Evolutionary conservation across 30 jellyfish, hydroid and myxozoan genomes (phyloP), one percentile per base, ranked within the genome.

Genomic region (Cassiopea andromeda): DNA sequence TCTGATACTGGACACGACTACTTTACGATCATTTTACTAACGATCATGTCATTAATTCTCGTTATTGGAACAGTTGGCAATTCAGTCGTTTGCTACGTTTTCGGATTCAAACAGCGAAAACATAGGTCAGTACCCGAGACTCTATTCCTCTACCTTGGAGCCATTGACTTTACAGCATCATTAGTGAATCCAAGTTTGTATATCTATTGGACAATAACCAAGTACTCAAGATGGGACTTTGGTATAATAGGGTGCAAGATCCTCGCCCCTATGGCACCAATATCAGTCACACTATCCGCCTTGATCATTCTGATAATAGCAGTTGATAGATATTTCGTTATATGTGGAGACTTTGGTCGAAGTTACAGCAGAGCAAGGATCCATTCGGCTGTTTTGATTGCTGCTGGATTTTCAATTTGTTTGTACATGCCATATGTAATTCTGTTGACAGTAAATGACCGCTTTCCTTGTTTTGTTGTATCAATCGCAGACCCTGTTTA

Each of bases 181-280:
- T 49, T 92, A 15, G 80, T 92, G 46, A 96, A 96, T 69, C 99
- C 99, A 48, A 54, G 87, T 2, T 68, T 96, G 48, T 96, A 73
- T 58, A 60, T 90, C 0, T 91, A 96, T 78, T 88, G 97, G 98
- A 88, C 96, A 15, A 64, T 92, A 44, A 96, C 98, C 0, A 76
- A 70, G 18, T 83, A 82, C 54, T 44, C 80, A 46, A 73, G 88
- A 50, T 96, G 99, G 99, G 97, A 91, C 79, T 91, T 91, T 59
- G 98, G 99, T 50, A 87, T 81, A 61, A 77, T 95, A 27, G 98
- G 97, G 14, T 96, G 99, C 93, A 96, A 91, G 89, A 17, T 92
- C 44, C 89, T 92, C 43, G 91, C 89, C 38, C 91, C 97, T 18
- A 46, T 96, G 47, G 97, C 97, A 38, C 93, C 97, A 19, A 83